These are phyloP conservation scores for Cheilosia vulpina DNA, from an alignment of 2,888 invertebrate species.

Conservation along the genomic window DNA sequence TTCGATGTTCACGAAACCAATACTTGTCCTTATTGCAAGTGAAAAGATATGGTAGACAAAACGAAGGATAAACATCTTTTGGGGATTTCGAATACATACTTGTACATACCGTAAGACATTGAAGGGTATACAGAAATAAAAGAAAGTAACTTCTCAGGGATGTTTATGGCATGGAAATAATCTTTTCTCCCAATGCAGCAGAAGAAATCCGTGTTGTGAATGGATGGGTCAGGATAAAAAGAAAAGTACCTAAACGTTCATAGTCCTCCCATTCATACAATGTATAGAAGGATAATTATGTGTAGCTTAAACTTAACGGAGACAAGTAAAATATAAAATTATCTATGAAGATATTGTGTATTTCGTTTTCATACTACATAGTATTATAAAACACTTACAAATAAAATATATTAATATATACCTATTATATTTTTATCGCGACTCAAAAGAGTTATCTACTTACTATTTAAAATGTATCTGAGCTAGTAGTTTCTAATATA, in stretches of 20 bases:
- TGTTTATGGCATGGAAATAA: slow-evolving; percentile 11
- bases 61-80: neutral
- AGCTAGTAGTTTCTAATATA: too few relatives aligned
- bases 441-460: too few relatives aligned
- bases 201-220: slow-evolving; percentile 3
- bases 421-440: too few relatives aligned
- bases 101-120: neutral
- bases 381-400: too few relatives aligned
- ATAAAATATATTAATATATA: too few relatives aligned
- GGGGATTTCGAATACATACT: neutral
- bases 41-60: neutral
- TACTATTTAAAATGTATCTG: too few relatives aligned
- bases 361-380: too few relatives aligned
- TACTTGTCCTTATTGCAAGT: too few relatives aligned
- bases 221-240: neutral
- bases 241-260: neutral
- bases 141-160: neutral
- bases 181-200: slow-evolving; percentile 2
- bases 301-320: neutral
- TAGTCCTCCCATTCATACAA: neutral
- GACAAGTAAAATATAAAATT: neutral
- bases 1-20: too few relatives aligned
- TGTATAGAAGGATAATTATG: neutral
- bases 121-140: neutral
- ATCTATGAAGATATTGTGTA: too few relatives aligned